Conservation (phyloP, 2,888 invertebrate species). For the Peribatodes rhomboidaria region DNA sequence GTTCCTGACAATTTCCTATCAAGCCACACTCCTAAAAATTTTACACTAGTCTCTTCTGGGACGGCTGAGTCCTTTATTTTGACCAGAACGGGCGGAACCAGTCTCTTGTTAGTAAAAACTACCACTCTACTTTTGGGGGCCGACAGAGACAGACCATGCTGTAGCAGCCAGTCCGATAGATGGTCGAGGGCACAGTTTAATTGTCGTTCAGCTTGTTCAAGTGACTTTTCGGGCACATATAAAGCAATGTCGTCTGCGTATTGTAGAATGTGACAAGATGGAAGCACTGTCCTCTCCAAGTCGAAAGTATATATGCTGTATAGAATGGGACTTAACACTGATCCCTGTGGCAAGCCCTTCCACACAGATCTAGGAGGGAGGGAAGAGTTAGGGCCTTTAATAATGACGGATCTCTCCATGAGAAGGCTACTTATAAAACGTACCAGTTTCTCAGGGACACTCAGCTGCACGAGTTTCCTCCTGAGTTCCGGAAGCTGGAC, state of each 20-base stretch:
- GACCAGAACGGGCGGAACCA: not conserved
- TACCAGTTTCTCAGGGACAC: not conserved
- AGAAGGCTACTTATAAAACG: not conserved
- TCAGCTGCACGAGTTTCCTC: not conserved
- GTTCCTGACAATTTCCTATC: not conserved
- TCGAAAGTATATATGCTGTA: not conserved
- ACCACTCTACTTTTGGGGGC: not conserved
- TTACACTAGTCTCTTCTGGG: not conserved
- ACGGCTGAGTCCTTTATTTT: not conserved
- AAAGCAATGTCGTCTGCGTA: not conserved
- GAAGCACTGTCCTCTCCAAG: not conserved
- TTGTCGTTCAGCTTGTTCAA: not conserved
- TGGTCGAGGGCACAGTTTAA: not conserved
- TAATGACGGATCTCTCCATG: not conserved
- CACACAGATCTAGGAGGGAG: too few relatives aligned
- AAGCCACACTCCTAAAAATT: not conserved
- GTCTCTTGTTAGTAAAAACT: not conserved
- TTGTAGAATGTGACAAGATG: not conserved
- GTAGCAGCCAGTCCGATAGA: not conserved
- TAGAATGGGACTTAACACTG: not conserved
- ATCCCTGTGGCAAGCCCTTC: not conserved
- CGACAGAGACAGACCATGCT: not conserved
- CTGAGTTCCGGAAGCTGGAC: not conserved
- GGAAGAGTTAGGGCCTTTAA: not conserved
- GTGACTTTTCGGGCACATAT: not conserved